A percentile compares a stretch with the other conserved stretches of the same genome.
phyloP scores from a whole-genome alignment of 1,140 invertebrate species.

The Trypoxylus dichotomus region DNA sequence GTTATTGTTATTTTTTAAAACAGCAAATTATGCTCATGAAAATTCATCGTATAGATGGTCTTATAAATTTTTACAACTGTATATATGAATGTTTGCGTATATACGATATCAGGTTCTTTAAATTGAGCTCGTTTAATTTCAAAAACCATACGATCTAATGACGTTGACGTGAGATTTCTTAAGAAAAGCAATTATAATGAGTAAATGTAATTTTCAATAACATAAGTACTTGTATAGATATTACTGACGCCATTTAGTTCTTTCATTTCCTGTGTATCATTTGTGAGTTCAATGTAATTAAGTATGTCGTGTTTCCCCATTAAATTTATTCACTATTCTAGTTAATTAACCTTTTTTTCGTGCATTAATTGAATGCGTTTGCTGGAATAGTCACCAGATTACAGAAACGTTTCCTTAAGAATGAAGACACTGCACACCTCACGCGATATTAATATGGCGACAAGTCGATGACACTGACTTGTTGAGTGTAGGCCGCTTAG shows the following conservation, averaged over 20 bases:
- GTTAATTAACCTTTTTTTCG: conserved; percentile 42
- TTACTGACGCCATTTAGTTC: background rate
- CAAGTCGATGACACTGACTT: conserved; percentile 49
- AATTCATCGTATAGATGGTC: too few species aligned
- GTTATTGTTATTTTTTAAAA: background rate
- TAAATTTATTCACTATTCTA: conserved; percentile 28
- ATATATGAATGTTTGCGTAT: too few species aligned
- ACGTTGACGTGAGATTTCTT: too few species aligned
- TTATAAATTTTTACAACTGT: too few species aligned
- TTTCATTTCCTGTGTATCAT: background rate
- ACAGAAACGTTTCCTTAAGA: conserved; percentile 46
- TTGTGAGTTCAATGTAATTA: conserved; percentile 27
- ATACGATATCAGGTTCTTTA: too few species aligned
- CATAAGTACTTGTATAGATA: background rate
- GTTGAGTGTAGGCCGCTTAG: conserved; percentile 46
- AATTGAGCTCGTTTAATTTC: too few species aligned
- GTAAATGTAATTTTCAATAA: too few species aligned
- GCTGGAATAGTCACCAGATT: conserved; percentile 47
- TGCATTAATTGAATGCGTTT: conserved; percentile 39
- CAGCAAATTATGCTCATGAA: too few species aligned
- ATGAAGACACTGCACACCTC: conserved; percentile 45
- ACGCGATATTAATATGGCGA: conserved; percentile 52
- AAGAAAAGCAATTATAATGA: too few species aligned
- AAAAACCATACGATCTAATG: too few species aligned
- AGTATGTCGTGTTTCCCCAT: conserved; percentile 25